Conservation (phyloP, 2,113 vertebrate genomes). For the Indicator indicator region DNA sequence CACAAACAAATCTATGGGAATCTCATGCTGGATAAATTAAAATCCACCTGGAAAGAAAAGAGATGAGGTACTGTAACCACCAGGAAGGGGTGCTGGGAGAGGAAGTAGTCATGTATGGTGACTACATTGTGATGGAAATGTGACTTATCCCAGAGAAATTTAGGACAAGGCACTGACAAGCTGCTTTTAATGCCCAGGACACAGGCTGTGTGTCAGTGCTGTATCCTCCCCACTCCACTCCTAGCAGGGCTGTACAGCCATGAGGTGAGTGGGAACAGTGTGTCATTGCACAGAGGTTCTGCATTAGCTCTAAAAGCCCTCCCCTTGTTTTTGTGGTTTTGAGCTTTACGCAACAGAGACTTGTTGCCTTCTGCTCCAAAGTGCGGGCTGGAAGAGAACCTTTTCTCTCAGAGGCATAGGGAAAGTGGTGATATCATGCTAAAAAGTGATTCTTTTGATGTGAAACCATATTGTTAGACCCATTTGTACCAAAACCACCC, state of each 20-base stretch:
- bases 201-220: neutral
- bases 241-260: rapidly evolving
- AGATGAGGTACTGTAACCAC: neutral
- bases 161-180: neutral
- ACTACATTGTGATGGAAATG: neutral
- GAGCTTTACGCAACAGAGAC: neutral
- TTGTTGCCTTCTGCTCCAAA: slow-evolving; percentile 1
- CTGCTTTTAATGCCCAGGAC: neutral
- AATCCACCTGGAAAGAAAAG: neutral
- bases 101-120: neutral
- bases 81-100: neutral
- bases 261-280: rapidly evolving
- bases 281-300: neutral
- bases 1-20: neutral
- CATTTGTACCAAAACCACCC: neutral
- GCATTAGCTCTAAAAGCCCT: neutral
- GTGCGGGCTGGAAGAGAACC: neutral
- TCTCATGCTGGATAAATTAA: neutral
- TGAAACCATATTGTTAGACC: neutral
- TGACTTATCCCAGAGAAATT: neutral
- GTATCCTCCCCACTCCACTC: rapidly evolving
- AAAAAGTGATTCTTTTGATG: neutral
- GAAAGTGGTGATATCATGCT: neutral
- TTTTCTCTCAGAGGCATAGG: neutral
- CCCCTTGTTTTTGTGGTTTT: neutral